A percentile compares a stretch with the other conserved stretches of the same genome.
Evolutionary conservation across 2,113 vertebrate genomes (phyloP).

Genomic region (Corythoichthys intestinalis): DNA sequence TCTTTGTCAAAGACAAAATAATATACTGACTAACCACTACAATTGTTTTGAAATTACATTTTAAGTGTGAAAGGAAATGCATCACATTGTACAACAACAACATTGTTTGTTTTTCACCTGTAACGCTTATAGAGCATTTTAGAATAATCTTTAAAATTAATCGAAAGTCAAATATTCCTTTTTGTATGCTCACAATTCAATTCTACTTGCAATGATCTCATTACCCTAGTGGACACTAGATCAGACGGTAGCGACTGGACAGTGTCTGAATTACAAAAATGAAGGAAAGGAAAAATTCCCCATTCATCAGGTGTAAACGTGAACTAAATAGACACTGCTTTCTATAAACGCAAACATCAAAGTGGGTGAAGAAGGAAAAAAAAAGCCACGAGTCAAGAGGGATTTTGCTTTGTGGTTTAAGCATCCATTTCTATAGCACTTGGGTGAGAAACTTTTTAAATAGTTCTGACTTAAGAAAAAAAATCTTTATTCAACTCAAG

Average conservation of each 20-base stretch:
- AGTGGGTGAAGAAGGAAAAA: not conserved
- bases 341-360: conserved; percentile 8
- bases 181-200: not conserved
- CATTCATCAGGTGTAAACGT: not conserved
- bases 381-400: not conserved
- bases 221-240: not conserved
- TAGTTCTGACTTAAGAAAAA: not conserved
- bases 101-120: not conserved
- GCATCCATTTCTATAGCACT: not conserved
- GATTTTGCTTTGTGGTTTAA: conserved; percentile 1
- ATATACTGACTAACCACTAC: too few species aligned
- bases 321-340: not conserved
- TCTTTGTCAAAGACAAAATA: too few species aligned
- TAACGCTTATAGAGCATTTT: not conserved
- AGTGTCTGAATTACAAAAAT: not conserved
- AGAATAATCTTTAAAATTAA: not conserved
- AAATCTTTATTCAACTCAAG: not conserved
- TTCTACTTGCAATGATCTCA: not conserved
- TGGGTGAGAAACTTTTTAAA: not conserved
- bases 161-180: not conserved
- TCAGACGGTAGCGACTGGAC: too few species aligned
- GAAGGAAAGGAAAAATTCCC: not conserved
- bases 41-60: too few species aligned
- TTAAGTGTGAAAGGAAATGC: too few species aligned
- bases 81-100: too few species aligned